Evolutionary conservation across 2,888 invertebrate genomes (phyloP).

Genomic region (Apodemia hepburni): DNA sequence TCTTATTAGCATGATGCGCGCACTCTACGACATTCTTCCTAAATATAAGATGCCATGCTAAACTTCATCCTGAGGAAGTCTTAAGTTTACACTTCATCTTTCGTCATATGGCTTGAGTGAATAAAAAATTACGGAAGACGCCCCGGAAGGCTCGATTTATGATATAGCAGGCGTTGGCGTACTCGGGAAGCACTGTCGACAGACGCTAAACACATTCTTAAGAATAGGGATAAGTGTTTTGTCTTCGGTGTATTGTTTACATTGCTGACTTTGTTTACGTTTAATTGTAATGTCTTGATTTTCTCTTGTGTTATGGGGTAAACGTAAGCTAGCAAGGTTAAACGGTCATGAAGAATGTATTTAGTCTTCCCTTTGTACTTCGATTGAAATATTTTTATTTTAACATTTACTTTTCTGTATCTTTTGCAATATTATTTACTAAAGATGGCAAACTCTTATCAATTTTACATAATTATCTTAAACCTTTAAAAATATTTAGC

Average conservation of each 20-base stretch:
- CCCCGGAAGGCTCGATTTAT: slow-evolving; percentile 75
- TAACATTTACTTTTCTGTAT: too few species aligned
- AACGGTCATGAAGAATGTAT: neutral
- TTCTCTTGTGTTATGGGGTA: slow-evolving; percentile 35
- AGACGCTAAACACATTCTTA: slow-evolving; percentile 68
- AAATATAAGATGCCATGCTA: slow-evolving; percentile 36
- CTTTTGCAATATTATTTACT: too few species aligned
- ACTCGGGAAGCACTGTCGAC: slow-evolving; percentile 70
- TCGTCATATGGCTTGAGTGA: slow-evolving; percentile 63
- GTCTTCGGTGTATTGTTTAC: slow-evolving; percentile 54
- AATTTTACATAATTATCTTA: too few species aligned
- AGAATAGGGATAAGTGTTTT: slow-evolving; percentile 61
- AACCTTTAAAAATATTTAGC: too few species aligned
- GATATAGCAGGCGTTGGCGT: slow-evolving; percentile 57
- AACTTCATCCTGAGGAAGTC: slow-evolving; percentile 59
- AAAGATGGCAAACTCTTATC: too few species aligned
- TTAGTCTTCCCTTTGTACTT: neutral
- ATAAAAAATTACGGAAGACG: slow-evolving; percentile 72
- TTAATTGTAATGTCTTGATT: slow-evolving; percentile 49
- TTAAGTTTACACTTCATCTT: slow-evolving; percentile 74
- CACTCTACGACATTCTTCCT: too few species aligned
- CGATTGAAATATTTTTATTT: neutral
- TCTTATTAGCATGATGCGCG: too few species aligned
- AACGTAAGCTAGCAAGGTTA: neutral
- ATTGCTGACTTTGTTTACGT: slow-evolving; percentile 41